Base-by-base conservation (phyloP, 2,113 vertebrate genomes). In the Gallinago paraguaiae region DNA sequence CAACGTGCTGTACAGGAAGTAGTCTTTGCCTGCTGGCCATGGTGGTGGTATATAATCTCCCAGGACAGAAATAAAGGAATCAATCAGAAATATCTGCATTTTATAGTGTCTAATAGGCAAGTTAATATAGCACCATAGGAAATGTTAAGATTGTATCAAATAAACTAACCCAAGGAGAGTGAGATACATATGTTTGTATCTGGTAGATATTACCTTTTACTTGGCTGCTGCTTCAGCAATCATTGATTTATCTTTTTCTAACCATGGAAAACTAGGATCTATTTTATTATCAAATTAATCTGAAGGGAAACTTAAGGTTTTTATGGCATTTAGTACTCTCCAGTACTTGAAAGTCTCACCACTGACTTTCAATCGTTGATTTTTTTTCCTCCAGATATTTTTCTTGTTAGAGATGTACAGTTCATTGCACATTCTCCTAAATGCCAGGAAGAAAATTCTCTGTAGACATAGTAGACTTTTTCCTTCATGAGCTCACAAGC, bases 1-100 rank as follows among this genome's bases (percentile, higher is more conserved):
- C 35, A 43, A 3, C 0, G 4, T 31, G 15, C 17, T 1, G 0
- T 11, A 19, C 28, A 54, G 31, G 4, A 48, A 79, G 41, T 4
- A 15, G 37, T 6, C 53, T 71, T 57, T 71, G 37, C 39, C 48
- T 67, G 67, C 71, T 76, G 80, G 18, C 67, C 68, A 28, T 28
- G 19, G 22, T 27, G 33, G 6, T 6, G 8, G 7, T 10, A 8
- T 6, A 8, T 5, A 15, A 22, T 13, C 53, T 65, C 33, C 41
- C 6, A 5, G n/a, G 25, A 13, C 0, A 69, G 41, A 74, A 91
- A 72, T 24, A 43, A 84, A 69, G 30, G 7, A 54, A 77, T 53
- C 43, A 14, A 0, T 22, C 10, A 20, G 39, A 39, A 70, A 65
- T 6, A 43, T 12, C 19, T 68, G 30, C 64, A 30, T 89, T 81